Percentiles rank a stretch among this genome's conserved stretches.
These are phyloP conservation scores for Drosophila barbarae DNA, from an alignment of 2,888 invertebrate species.

Conservation along the genomic window DNA sequence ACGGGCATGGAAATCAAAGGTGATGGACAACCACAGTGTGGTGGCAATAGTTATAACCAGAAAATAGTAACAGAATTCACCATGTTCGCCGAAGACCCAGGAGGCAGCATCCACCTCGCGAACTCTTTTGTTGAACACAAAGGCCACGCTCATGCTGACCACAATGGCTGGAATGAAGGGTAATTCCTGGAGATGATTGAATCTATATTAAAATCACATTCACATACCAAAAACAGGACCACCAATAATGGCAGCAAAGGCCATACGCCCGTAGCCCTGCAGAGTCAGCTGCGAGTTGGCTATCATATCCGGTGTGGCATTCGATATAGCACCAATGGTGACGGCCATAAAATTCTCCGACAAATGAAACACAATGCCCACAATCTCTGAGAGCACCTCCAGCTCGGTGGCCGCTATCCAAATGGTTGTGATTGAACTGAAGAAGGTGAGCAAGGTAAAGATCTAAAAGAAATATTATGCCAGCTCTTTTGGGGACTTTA, in stretches of 20 bases:
- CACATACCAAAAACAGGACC: conserved; percentile 43
- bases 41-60: conserved; percentile 12
- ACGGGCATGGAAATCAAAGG: conserved; percentile 42
- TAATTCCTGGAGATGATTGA: neutral
- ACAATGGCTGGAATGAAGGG: conserved; percentile 33
- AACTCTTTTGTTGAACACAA: conserved; percentile 14
- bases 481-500: no score
- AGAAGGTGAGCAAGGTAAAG: conserved; percentile 27
- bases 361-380: conserved; percentile 33
- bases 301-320: conserved; percentile 39
- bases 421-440: conserved; percentile 36
- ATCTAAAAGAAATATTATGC: conserved; percentile 16
- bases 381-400: conserved; percentile 43
- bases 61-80: conserved; percentile 40
- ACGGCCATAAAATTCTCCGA: conserved; percentile 41
- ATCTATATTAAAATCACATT: no score
- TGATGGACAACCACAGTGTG: conserved; percentile 32
- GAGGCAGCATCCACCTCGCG: neutral
- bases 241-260: conserved; percentile 46
- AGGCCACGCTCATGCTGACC: conserved; percentile 30
- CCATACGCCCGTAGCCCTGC: conserved; percentile 55
- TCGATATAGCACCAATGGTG: conserved; percentile 33
- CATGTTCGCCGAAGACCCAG: conserved; percentile 43
- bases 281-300: conserved; percentile 42
- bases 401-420: conserved; percentile 40